Evolutionary conservation across 1,140 invertebrate genomes (phyloP).

Genomic region (Galendromus occidentalis): DNA sequence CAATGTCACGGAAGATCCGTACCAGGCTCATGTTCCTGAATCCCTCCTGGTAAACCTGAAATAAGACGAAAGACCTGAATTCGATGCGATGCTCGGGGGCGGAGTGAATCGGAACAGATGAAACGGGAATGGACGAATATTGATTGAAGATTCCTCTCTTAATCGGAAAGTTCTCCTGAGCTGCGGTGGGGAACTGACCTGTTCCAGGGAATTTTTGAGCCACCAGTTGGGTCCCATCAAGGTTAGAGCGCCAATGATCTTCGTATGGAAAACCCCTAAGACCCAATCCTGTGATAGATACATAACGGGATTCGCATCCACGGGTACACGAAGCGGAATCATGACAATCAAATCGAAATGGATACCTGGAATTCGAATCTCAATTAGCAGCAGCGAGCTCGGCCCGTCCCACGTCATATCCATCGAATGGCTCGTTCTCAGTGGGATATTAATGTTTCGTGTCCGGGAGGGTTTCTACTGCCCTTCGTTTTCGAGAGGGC

Average conservation of each 20-base stretch:
- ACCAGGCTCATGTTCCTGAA: conserved; percentile 73
- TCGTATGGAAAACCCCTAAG: conserved; percentile 83
- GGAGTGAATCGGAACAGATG: too few species aligned
- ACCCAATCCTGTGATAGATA: conserved; percentile 82
- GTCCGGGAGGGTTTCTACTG: too few species aligned
- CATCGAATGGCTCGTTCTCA: too few species aligned
- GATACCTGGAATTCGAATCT: neutral
- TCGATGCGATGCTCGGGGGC: too few species aligned
- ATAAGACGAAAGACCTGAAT: conserved; percentile 15
- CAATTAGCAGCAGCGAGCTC: too few species aligned
- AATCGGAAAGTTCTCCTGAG: conserved; percentile 23
- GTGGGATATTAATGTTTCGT: too few species aligned
- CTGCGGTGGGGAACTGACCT: conserved; percentile 38
- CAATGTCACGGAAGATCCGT: conserved; percentile 61
- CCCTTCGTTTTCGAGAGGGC: too few species aligned
- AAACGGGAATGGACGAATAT: too few species aligned
- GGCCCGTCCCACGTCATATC: too few species aligned
- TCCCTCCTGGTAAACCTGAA: conserved; percentile 53
- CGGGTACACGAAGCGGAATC: conserved; percentile 70
- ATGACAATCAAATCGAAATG: conserved; percentile 68
- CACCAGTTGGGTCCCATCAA: conserved; percentile 96
- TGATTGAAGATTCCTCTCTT: too few species aligned
- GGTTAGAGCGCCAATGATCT: conserved; percentile 86
- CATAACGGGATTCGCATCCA: conserved; percentile 79
- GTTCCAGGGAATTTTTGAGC: conserved; percentile 68